A percentile compares a stretch with the other conserved stretches of the same genome.
phyloP scores from a whole-genome alignment of 2,888 invertebrate species.

The Tupiocoris notatus region DNA sequence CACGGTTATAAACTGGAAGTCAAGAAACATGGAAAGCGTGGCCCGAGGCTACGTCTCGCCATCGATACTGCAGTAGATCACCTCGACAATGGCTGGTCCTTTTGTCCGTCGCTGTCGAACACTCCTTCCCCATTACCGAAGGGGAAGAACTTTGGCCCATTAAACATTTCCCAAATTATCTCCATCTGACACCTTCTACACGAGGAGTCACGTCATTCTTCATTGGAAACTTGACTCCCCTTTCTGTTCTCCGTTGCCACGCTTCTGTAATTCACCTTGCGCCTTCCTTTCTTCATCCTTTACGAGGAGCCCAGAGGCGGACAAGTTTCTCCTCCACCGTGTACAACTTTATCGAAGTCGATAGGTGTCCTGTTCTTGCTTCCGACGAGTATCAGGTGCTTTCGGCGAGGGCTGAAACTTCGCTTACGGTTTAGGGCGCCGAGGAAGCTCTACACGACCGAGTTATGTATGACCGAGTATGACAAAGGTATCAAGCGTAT shows the following conservation, averaged over 20 bases:
- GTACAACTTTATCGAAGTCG: slow-evolving; percentile 25
- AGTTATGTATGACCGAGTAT: too few species aligned
- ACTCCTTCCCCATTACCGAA: slow-evolving; percentile 29
- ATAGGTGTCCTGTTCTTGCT: neutral
- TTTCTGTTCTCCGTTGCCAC: neutral
- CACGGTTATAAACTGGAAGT: neutral
- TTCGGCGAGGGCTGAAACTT: neutral
- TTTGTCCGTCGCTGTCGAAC: slow-evolving; percentile 39
- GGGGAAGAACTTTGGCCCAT: slow-evolving; percentile 36
- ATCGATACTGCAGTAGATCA: slow-evolving; percentile 38
- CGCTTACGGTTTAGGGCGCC: neutral
- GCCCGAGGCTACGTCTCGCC: neutral
- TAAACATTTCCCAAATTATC: slow-evolving; percentile 41
- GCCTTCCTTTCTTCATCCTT: neutral
- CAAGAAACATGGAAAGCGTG: neutral
- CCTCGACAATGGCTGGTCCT: slow-evolving; percentile 22
- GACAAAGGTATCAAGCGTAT: too few species aligned
- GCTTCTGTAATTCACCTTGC: neutral
- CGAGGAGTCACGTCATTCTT: slow-evolving; percentile 36
- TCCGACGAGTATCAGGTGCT: neutral
- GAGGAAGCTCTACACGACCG: too few species aligned
- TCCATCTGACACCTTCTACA: slow-evolving; percentile 41
- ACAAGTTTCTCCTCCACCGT: slow-evolving; percentile 2
- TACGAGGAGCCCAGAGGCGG: too few species aligned
- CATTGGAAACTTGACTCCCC: slow-evolving; percentile 36